phyloP scores from a whole-genome alignment of 2,113 vertebrate species.

The Apodemus sylvaticus region DNA sequence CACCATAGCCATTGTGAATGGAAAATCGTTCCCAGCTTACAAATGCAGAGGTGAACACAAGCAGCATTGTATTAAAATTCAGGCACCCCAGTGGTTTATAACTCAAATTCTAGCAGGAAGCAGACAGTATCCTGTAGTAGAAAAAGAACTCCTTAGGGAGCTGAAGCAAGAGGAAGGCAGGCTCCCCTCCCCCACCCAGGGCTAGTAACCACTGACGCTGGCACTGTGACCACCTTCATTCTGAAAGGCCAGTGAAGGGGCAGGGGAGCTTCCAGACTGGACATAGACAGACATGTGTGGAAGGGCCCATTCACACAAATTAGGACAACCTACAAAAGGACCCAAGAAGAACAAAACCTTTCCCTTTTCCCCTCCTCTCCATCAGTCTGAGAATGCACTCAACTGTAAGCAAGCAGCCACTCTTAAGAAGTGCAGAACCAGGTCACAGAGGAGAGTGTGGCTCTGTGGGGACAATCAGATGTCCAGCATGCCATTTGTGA shows the following conservation, averaged over 20 bases:
- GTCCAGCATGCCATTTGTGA: background rate
- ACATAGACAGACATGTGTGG: background rate
- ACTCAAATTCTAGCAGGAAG: background rate
- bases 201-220: background rate
- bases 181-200: background rate
- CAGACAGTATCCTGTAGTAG: background rate
- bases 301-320: background rate
- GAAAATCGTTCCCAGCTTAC: slow-evolving; percentile 15
- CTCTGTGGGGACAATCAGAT: background rate
- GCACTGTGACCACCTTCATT: background rate
- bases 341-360: background rate
- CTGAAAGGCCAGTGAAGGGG: background rate
- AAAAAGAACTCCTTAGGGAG: background rate
- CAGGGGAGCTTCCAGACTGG: background rate
- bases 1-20: background rate
- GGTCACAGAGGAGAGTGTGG: background rate
- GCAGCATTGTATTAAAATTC: background rate
- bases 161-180: background rate
- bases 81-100: background rate
- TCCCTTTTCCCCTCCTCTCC: background rate
- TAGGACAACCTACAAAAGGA: background rate
- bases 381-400: background rate
- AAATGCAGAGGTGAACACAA: background rate
- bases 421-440: background rate
- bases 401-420: background rate